These are phyloP conservation scores for Frieseomelitta varia DNA, from an alignment of 1,140 invertebrate genomes.

Conservation along the genomic window DNA sequence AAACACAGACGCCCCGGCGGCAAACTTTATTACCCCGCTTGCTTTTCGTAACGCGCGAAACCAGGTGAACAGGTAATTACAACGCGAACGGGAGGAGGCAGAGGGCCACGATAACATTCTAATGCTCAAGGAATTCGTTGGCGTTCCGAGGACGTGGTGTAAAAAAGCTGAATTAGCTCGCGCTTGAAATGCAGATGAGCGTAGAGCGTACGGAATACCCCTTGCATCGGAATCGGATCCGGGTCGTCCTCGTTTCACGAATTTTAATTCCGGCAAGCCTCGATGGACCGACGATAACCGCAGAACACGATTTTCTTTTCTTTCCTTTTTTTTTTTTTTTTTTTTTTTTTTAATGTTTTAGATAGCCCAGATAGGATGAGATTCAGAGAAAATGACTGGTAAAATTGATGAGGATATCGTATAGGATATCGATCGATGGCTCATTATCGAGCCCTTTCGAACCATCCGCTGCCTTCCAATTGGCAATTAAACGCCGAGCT, in stretches of 20 bases:
- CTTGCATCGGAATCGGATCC: slow-evolving; percentile 41
- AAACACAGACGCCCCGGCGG: too few species aligned
- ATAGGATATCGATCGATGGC: too few species aligned
- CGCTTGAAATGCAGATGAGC: slow-evolving; percentile 57
- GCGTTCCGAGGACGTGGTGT: neutral
- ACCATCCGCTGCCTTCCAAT: too few species aligned
- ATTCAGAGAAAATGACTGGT: too few species aligned
- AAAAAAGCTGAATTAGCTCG: slow-evolving; percentile 43
- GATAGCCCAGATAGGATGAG: too few species aligned
- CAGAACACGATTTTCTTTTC: too few species aligned
- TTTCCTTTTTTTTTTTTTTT: too few species aligned
- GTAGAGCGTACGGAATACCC: neutral
- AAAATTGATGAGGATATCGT: too few species aligned
- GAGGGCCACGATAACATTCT: neutral
- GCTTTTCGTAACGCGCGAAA: neutral
- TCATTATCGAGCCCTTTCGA: too few species aligned
- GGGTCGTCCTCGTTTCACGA: slow-evolving; percentile 38
- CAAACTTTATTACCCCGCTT: neutral
- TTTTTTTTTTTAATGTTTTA: too few species aligned
- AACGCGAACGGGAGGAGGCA: neutral
- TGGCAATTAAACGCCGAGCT: too few species aligned
- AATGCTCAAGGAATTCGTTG: slow-evolving; percentile 12
- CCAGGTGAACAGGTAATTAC: neutral
- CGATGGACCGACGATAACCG: slow-evolving; percentile 40
- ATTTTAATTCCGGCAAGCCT: slow-evolving; percentile 59